phyloP scores from a whole-genome alignment of 2,888 invertebrate genomes.

The Heliconius ethilla region DNA sequence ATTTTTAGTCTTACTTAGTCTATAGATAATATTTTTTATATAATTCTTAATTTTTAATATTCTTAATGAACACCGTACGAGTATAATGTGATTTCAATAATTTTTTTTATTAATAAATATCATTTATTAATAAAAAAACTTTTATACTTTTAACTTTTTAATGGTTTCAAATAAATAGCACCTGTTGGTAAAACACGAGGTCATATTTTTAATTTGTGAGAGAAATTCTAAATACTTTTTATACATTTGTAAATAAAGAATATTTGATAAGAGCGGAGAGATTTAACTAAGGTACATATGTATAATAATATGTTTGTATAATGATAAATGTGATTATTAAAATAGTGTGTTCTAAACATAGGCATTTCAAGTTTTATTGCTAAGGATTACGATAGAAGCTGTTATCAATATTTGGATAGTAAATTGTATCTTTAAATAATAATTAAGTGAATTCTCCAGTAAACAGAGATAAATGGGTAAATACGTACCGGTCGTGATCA shows the following conservation, averaged over 20 bases:
- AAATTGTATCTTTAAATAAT: slow-evolving; percentile 20
- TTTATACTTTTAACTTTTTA: neutral
- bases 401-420: slow-evolving; percentile 17
- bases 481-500: slow-evolving; percentile 73
- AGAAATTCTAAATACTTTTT: neutral
- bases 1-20: no score
- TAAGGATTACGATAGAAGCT: slow-evolving; percentile 10
- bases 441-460: slow-evolving; percentile 43
- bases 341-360: slow-evolving; percentile 3
- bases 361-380: slow-evolving; percentile 14
- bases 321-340: neutral
- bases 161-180: neutral
- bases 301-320: neutral
- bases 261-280: slow-evolving; percentile 2
- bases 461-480: slow-evolving; percentile 13
- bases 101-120: no score
- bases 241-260: slow-evolving; percentile 1
- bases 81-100: no score
- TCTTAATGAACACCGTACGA: no score
- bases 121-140: no score
- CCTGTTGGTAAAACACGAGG: neutral
- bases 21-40: no score
- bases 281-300: neutral
- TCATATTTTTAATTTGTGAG: neutral
- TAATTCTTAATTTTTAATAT: no score